Evolutionary conservation across 2,797 vertebrate species (phyloP).

Genomic region (Botia kubotai): DNA sequence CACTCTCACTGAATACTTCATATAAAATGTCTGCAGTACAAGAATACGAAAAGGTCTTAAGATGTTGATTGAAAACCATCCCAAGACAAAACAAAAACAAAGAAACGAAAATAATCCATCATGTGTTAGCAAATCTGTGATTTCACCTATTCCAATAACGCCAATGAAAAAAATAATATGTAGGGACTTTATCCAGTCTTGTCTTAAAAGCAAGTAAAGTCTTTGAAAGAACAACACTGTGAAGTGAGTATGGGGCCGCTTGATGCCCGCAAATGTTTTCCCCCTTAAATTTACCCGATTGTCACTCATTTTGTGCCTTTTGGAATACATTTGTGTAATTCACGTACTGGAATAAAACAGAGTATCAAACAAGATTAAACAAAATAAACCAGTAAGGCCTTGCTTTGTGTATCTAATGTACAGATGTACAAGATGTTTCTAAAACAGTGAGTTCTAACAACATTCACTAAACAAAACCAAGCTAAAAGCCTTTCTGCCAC

Average conservation of each 20-base stretch:
- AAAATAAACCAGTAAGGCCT: not conserved
- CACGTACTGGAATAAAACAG: not conserved
- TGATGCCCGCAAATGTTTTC: not conserved
- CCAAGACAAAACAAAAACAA: not conserved
- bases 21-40: not conserved
- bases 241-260: not conserved
- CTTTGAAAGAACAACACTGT: not conserved
- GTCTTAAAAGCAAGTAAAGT: not conserved
- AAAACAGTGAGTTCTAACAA: conserved; percentile 31
- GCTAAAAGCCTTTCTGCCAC: conserved; percentile 45
- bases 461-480: not conserved
- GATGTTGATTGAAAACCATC: conserved; percentile 21
- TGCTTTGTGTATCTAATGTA: conserved; percentile 24
- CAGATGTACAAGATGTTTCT: conserved; percentile 1
- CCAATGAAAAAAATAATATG: not conserved
- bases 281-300: conserved; percentile 14
- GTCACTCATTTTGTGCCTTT: conserved; percentile 28
- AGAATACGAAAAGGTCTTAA: conserved; percentile 20
- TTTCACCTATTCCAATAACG: not conserved
- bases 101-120: not conserved
- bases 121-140: not conserved
- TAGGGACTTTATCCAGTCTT: not conserved
- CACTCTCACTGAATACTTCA: not conserved
- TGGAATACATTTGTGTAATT: conserved; percentile 2
- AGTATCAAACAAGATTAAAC: not conserved